Evolutionary conservation across 2,797 vertebrate genomes (phyloP).

Genomic region (Myotis pilosus): DNA sequence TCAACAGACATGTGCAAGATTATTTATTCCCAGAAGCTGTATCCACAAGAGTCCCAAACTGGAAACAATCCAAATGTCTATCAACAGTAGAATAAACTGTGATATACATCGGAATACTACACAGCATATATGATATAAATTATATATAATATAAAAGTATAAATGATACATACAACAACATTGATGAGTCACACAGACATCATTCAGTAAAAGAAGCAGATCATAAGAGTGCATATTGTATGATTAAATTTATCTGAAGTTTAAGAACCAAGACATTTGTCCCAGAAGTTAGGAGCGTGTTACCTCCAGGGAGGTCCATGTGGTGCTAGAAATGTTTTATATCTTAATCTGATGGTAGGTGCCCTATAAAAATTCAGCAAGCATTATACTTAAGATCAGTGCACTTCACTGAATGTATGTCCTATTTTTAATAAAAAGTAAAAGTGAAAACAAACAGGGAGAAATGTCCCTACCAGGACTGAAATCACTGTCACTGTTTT

Average conservation of each 20-base stretch:
- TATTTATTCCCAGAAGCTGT: background rate
- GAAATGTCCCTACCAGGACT: background rate
- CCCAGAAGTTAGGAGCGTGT: background rate
- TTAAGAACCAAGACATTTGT: background rate
- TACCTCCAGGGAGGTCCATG: background rate
- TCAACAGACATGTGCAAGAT: background rate
- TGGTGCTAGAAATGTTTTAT: background rate
- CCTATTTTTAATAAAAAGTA: conserved; percentile 10
- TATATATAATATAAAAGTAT: background rate
- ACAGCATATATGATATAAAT: background rate
- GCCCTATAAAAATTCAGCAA: background rate
- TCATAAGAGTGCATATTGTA: background rate
- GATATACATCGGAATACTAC: background rate
- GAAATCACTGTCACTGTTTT: background rate
- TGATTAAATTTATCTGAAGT: background rate
- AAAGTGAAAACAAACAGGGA: background rate
- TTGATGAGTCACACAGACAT: background rate
- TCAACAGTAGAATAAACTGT: background rate
- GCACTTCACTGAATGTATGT: background rate
- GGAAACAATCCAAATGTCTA: background rate
- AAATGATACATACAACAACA: background rate
- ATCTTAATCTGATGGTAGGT: background rate
- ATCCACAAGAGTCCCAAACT: background rate
- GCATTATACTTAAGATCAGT: background rate
- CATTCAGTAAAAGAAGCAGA: background rate